Conservation (phyloP, 2,888 invertebrate species). For the Zele albiditarsus region DNA sequence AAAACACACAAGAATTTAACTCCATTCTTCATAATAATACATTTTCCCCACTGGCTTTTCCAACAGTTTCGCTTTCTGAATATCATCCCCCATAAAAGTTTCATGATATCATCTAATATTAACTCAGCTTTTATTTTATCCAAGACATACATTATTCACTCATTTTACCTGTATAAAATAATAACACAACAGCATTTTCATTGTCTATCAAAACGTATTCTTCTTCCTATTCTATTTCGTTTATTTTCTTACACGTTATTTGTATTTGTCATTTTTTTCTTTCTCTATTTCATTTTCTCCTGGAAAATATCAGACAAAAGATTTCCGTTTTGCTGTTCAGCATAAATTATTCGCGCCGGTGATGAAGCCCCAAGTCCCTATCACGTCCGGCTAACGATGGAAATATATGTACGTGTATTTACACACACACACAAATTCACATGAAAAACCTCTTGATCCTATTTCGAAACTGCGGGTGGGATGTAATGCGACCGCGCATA, state of each 20-base stretch:
- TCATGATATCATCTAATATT: constrained; percentile 6
- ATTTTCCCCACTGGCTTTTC: constrained; percentile 18
- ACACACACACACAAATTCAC: background rate
- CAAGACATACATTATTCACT: background rate
- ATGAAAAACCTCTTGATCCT: background rate
- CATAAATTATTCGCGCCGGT: background rate
- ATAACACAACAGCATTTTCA: constrained; percentile 17
- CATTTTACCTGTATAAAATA: constrained; percentile 7
- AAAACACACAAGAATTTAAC: constrained; percentile 25
- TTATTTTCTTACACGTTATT: background rate
- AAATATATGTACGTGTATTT: constrained; percentile 4
- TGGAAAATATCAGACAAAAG: background rate
- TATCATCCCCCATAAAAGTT: constrained; percentile 17
- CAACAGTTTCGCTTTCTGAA: background rate
- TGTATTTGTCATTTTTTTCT: background rate
- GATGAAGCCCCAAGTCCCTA: background rate
- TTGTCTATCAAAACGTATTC: background rate
- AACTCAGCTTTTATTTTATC: constrained; percentile 8
- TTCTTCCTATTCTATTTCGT: background rate
- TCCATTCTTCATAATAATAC: constrained; percentile 24
- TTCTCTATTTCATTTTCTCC: background rate
- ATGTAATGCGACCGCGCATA: constrained; percentile 29
- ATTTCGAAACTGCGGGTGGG: background rate
- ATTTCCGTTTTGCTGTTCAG: constrained; percentile 13
- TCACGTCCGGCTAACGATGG: constrained; percentile 5